Evolutionary conservation across 1,140 invertebrate species (phyloP), one percentile per base, ranked within the genome.

Genomic region (Drosophila burlai): DNA sequence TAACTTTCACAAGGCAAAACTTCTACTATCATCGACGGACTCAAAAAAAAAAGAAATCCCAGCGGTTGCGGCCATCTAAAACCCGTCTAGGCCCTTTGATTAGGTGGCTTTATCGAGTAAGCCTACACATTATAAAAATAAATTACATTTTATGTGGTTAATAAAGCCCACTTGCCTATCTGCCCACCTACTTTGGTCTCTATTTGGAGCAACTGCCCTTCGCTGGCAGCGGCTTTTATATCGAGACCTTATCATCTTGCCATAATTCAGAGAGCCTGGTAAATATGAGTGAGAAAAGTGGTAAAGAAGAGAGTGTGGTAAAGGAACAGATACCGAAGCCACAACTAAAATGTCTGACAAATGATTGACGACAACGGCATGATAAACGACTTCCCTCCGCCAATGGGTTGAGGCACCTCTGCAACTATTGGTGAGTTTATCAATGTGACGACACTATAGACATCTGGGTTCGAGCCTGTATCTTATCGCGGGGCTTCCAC

Each of bases 361-460:
- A 90, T 90, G 84, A 89, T 89, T 84, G 84, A 90, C 77, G 83
- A 85, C 82, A 84, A 61, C 31, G 31, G 34, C 57, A 62, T 85
- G 83, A 86, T 83, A 82, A 85, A 85, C 69, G 84, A 89, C 75
- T 78, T 78, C 58, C 75, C 65, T 5, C 46, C 66, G 66, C 34
- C 80, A 90, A 90, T 76, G 84, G 84, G 84, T 84, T 90, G 84
- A 90, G 65, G 38, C 15, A 31, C 24, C 21, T 18, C 4, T 24
- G 11, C 31, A 21, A 10, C 24, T 68, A 49, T 72, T 6, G 18
- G 43, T 69, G 36, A n/a, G 69, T 73, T 43, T 73, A 78, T 66
- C 74, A 62, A 69, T 46, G 38, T 76, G 72, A 76, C 55, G 72
- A 65, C 40, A 57, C 57, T 49, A 57, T 75, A 49, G 34, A 52